Base-by-base conservation (phyloP, 2,113 vertebrate species). In the Lamprologus lemairii region DNA sequence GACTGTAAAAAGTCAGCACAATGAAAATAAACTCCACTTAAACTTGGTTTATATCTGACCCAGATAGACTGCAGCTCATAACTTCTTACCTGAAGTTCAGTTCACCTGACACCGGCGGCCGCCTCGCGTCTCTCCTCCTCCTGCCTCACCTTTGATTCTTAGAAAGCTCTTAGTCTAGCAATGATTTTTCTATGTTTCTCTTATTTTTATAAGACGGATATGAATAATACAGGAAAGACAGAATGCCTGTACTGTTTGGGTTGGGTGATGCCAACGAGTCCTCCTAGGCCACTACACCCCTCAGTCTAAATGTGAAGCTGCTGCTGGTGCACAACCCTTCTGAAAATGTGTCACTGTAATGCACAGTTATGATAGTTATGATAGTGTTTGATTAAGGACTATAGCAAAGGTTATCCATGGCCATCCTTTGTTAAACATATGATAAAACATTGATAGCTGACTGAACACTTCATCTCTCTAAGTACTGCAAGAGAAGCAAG, bases 21-120 rank as follows among this genome's bases (percentile, higher is more conserved):
- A 53, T 0, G 0, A 53, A 53, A 53, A 53, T 53, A 53, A 53
- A 53, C 51, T 53, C 2, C 51, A 53, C 5, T 1, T 53, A 21
- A 53, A 53, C 19, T 21, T 54, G 3, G n/a, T 54, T 54, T 0
- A 1, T 54, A 54, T 54, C 51, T 21, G 51, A 54, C 2, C 3
- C 19, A 21, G 51, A 54, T 0, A 11, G n/a, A 21, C 51, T 54
- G 51, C 51, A 21, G 51, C 0, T 53, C 51, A 53, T 11, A 53
- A 21, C n/a, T 53, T 53, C 51, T 53, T 53, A 53, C 9, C 9
- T 54, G 9, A 21, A 54, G n/a, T 0, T 54, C 53, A 54, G n/a
- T 7, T 54, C 51, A 54, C n/a, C 53, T 54, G 53, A 54, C 53
- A 7, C n/a, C 3, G 10, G 6, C 10, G 3, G 51, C 53, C 0